Evolutionary conservation across 2,797 vertebrate species (phyloP).

Genomic region (Typhlichthys eigenmanni): DNA sequence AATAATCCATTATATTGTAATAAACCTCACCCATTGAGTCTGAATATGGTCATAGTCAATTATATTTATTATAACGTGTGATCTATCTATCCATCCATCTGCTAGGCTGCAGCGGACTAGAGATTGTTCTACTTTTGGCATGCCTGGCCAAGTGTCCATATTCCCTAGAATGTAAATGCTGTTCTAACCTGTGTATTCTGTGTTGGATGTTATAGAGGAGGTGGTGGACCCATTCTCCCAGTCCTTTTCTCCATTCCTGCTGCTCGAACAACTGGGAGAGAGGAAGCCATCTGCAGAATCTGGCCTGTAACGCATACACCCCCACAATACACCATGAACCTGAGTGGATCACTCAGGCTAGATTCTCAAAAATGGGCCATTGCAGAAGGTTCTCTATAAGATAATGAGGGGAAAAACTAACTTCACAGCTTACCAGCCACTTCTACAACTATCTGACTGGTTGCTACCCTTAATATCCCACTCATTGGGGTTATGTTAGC

Average conservation of each 20-base stretch:
- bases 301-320: slow-evolving; percentile 75
- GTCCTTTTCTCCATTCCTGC: slow-evolving; percentile 95
- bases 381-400: not conserved
- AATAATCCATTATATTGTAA: not conserved
- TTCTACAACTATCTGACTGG: not conserved
- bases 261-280: slow-evolving; percentile 89
- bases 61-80: no score
- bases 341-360: not conserved
- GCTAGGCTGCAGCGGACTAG: no score
- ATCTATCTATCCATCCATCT: no score
- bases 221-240: slow-evolving; percentile 98
- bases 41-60: no score
- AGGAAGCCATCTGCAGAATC: slow-evolving; percentile 95
- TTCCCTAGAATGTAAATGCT: not conserved
- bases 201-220: slow-evolving; percentile 93
- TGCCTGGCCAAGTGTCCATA: not conserved
- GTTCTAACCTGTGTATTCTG: slow-evolving; percentile 91
- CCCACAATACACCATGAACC: slow-evolving; percentile 2
- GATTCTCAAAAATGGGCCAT: slow-evolving; percentile 22
- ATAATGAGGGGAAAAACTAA: not conserved
- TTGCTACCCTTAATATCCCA: slow-evolving; percentile 7
- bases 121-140: no score
- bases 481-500: slow-evolving; percentile 5
- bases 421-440: not conserved
- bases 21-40: no score